These are phyloP conservation scores for Monoplex corrugatus DNA, from an alignment of 2,888 invertebrate species.

Conservation along the genomic window DNA sequence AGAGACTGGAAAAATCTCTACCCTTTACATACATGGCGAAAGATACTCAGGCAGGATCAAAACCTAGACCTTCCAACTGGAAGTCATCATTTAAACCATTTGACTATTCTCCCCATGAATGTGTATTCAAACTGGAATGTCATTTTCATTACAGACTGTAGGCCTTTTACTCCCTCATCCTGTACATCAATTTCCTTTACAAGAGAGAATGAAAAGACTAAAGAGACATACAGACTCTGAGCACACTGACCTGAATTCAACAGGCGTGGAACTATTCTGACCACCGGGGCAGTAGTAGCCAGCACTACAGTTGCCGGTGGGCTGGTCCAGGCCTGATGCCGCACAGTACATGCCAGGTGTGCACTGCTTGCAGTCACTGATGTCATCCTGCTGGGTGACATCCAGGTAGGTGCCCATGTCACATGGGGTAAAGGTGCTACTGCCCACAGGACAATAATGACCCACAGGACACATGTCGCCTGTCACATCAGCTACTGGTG, in stretches of 20 bases:
- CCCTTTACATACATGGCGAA: too few species aligned
- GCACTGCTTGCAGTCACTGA: conserved; percentile 73
- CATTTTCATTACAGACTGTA: neutral
- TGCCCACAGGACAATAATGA: conserved; percentile 76
- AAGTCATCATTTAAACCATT: too few species aligned
- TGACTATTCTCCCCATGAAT: too few species aligned
- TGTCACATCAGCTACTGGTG: conserved; percentile 72
- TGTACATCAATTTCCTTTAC: too few species aligned
- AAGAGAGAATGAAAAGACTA: too few species aligned
- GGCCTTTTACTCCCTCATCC: neutral
- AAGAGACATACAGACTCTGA: too few species aligned
- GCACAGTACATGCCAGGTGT: conserved; percentile 76
- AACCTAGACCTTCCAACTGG: too few species aligned
- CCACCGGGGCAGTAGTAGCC: conserved; percentile 79
- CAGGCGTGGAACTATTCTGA: conserved; percentile 75
- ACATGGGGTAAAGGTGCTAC: conserved; percentile 65
- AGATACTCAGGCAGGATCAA: too few species aligned
- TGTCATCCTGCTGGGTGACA: conserved; percentile 68
- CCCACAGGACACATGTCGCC: conserved; percentile 77
- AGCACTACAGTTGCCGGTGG: conserved; percentile 73
- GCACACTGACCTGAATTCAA: conserved; percentile 59
- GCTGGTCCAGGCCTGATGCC: conserved; percentile 67
- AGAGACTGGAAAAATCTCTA: too few species aligned
- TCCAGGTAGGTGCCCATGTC: conserved; percentile 74
- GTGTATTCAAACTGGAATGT: too few species aligned